phyloP scores from a whole-genome alignment of 2,888 invertebrate species.

The Augochlorella aurata region DNA sequence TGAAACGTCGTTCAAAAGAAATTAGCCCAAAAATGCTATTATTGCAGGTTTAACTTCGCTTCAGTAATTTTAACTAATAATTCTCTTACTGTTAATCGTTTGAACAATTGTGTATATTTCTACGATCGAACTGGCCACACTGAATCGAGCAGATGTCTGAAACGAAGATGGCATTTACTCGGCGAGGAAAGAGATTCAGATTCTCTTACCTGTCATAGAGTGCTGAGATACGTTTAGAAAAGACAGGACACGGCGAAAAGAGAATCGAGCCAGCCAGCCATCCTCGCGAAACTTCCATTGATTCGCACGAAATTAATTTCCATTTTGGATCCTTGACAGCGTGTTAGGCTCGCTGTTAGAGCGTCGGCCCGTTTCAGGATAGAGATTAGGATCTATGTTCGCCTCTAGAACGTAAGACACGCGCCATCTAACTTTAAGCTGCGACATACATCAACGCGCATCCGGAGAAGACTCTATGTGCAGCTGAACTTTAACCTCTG shows the following conservation, averaged over 20 bases:
- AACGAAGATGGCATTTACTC: not conserved
- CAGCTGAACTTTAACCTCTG: conserved; percentile 75
- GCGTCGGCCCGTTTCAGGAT: not conserved
- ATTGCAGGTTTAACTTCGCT: too few relatives aligned
- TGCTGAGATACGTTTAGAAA: not conserved
- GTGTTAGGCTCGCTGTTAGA: not conserved
- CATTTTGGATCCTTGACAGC: not conserved
- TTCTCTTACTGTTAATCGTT: not conserved
- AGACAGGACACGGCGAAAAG: not conserved
- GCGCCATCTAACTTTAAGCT: conserved; percentile 64
- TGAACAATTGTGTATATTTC: not conserved
- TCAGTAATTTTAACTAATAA: too few relatives aligned
- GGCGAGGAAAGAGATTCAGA: not conserved
- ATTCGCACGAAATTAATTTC: not conserved
- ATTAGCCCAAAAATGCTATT: too few relatives aligned
- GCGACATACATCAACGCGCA: conserved; percentile 47
- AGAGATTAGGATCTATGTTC: not conserved
- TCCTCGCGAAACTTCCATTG: too few relatives aligned
- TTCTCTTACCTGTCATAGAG: not conserved
- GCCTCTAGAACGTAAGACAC: conserved; percentile 26
- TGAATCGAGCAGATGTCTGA: not conserved
- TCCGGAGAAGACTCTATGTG: conserved; percentile 51
- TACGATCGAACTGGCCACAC: not conserved
- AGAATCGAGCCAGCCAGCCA: not conserved
- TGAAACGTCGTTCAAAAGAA: too few relatives aligned